Conservation (phyloP, 2,797 vertebrate genomes). For the Parambassis ranga region DNA sequence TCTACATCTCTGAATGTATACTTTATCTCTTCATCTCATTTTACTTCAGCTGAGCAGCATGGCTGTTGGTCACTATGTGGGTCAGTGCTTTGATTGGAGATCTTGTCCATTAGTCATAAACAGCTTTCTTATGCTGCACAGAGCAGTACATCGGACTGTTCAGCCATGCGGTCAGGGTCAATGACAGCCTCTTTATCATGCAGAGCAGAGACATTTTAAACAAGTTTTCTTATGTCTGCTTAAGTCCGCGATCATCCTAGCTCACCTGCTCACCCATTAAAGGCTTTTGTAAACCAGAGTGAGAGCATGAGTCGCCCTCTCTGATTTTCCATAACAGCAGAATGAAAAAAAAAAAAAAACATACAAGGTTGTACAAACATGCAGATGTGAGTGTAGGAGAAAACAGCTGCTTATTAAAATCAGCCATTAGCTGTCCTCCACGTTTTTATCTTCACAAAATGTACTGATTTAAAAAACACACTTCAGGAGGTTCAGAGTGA, state of each 20-base stretch:
- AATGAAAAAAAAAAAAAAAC: slow-evolving; percentile 2
- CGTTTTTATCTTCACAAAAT: slow-evolving; percentile 44
- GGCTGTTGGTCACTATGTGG: neutral
- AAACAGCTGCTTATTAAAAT: slow-evolving; percentile 48
- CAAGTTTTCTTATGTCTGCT: slow-evolving; percentile 23
- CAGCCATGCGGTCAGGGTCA: slow-evolving; percentile 30
- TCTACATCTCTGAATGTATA: neutral
- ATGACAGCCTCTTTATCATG: neutral
- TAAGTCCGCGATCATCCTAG: neutral
- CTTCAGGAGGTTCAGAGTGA: slow-evolving; percentile 43
- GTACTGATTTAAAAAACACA: slow-evolving; percentile 17
- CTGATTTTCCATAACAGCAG: slow-evolving; percentile 7
- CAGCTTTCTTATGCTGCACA: neutral
- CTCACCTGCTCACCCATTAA: neutral
- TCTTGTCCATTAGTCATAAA: slow-evolving; percentile 2
- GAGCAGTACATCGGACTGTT: slow-evolving; percentile 15
- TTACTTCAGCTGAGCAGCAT: neutral
- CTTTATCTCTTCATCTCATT: neutral
- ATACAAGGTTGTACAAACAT: slow-evolving; percentile 45
- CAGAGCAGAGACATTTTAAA: neutral
- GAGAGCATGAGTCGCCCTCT: neutral
- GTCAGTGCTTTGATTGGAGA: slow-evolving; percentile 2
- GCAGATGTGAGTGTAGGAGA: slow-evolving; percentile 1
- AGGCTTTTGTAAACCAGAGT: neutral
- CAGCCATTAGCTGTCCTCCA: slow-evolving; percentile 53